Evolutionary conservation across 2,797 vertebrate genomes (phyloP).

Genomic region (Catamblyrhynchus diadema): DNA sequence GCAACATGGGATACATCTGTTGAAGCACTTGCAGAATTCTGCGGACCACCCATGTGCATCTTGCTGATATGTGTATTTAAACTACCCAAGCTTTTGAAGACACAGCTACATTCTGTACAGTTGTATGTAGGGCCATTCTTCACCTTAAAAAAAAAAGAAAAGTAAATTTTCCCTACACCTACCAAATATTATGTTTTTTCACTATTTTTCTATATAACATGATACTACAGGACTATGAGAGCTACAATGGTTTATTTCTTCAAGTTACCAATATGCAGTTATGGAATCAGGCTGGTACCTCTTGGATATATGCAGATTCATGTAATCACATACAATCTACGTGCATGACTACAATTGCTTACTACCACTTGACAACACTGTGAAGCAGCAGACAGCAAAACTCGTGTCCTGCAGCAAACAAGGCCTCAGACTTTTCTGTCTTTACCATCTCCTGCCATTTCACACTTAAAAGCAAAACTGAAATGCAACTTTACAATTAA

Average conservation of each 20-base stretch:
- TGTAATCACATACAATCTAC: not conserved
- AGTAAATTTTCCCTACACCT: not conserved
- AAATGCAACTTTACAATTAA: not conserved
- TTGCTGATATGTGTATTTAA: constrained; percentile 98
- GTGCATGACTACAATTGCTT: not conserved
- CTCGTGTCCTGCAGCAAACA: accelerated
- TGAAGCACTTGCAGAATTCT: constrained; percentile 53
- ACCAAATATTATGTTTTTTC: not conserved
- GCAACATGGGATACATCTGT: constrained; percentile 69
- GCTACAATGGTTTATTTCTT: not conserved
- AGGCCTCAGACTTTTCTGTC: not conserved
- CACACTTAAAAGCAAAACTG: not conserved
- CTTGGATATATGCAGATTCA: not conserved
- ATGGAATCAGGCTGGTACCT: not conserved
- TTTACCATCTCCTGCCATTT: not conserved
- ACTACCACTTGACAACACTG: accelerated
- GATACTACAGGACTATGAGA: accelerated
- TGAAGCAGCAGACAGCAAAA: not conserved
- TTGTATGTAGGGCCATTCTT: constrained; percentile 82
- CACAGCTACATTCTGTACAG: constrained; percentile 96
- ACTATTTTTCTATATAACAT: not conserved
- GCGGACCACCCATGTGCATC: constrained; percentile 88
- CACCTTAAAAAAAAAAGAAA: constrained; percentile 62
- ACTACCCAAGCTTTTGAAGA: constrained; percentile 96
- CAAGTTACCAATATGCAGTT: not conserved